Conservation (phyloP, 2,113 vertebrate species). For the Phylloscopus trochilus region DNA sequence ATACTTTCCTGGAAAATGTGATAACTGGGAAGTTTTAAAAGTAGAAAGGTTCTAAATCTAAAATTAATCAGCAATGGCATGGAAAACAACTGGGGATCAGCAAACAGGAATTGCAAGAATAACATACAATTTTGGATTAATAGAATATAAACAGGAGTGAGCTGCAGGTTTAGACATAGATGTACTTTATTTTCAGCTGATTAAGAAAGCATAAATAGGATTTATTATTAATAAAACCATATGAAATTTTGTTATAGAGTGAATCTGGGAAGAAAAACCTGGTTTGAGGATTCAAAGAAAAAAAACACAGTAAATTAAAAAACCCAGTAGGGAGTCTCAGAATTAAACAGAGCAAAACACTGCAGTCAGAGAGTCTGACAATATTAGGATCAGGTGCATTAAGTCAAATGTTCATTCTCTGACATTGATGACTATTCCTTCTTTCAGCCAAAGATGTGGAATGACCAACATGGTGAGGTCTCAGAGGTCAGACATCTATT, state of each 20-base stretch:
- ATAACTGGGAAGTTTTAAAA: neutral
- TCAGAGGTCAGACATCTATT: neutral
- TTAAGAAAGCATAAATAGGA: accelerated
- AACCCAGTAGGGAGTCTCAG: neutral
- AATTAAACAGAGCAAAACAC: neutral
- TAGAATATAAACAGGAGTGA: neutral
- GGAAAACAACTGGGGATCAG: neutral
- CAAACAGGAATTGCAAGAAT: neutral
- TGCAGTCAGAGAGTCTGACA: neutral
- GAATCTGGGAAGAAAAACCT: neutral
- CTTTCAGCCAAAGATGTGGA: neutral
- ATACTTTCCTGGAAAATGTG: neutral
- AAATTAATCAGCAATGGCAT: neutral
- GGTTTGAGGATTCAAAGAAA: neutral
- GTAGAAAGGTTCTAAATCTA: neutral
- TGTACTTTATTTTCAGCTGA: neutral
- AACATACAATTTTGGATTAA: neutral
- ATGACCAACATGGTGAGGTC: neutral
- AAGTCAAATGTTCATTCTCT: neutral
- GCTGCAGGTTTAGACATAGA: neutral
- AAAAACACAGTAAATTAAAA: neutral
- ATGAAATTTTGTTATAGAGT: neutral
- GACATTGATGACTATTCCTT: neutral
- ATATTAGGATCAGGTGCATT: neutral
- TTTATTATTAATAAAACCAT: neutral